A percentile compares a stretch with the other conserved stretches of the same genome.
These are phyloP conservation scores for Aspiorhynchus laticeps DNA, from an alignment of 2,113 vertebrate genomes.

Conservation along the genomic window DNA sequence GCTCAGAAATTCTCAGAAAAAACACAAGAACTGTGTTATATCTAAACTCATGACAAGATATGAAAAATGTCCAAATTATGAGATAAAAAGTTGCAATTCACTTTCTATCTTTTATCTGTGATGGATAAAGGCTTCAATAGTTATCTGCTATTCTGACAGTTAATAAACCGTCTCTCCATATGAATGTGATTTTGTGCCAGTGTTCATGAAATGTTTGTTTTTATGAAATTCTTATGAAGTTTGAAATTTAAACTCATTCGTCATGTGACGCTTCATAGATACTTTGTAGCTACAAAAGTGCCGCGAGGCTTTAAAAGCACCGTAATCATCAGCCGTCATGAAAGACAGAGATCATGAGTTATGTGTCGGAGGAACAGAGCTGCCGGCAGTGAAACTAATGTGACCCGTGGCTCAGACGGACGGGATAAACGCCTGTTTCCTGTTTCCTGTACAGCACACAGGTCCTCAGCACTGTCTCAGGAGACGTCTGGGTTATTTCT, in stretches of 20 bases:
- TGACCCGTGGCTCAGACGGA: conserved; percentile 31
- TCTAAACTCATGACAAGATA: too few species aligned
- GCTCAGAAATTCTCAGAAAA: too few species aligned
- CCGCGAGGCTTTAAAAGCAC: background rate
- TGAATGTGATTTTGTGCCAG: background rate
- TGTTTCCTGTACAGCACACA: background rate
- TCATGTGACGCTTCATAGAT: background rate
- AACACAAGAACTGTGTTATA: too few species aligned
- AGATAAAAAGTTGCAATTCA: too few species aligned
- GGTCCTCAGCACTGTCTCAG: background rate
- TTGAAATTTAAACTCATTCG: too few species aligned
- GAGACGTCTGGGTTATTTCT: conserved; percentile 18
- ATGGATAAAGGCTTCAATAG: too few species aligned
- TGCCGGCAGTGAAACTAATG: conserved; percentile 30
- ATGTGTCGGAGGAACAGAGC: conserved; percentile 2
- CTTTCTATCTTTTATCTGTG: too few species aligned
- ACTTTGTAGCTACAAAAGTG: background rate
- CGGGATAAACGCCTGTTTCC: conserved; percentile 51
- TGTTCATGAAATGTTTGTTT: background rate
- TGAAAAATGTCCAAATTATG: too few species aligned
- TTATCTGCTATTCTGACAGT: background rate
- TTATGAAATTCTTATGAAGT: background rate
- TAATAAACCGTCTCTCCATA: background rate
- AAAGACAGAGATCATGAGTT: background rate
- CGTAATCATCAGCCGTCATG: background rate